phyloP scores from a whole-genome alignment of 53 echinoderm and acorn worm genomes.

The Holothuria leucospilota region DNA sequence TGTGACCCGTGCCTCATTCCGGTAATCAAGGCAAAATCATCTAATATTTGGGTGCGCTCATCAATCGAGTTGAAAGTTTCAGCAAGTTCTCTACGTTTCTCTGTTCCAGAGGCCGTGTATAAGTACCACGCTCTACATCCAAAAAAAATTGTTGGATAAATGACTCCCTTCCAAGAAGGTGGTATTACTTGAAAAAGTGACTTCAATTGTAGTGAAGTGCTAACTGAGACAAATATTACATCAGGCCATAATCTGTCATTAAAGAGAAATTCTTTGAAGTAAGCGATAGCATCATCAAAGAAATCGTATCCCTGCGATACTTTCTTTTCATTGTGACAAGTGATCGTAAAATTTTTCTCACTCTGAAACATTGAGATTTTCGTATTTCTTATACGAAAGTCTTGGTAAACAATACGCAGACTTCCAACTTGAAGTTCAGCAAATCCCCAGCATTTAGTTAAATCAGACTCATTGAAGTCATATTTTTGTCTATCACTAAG shows the following conservation, averaged over 20 bases:
- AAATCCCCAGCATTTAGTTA: constrained; percentile 27
- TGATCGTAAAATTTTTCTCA: background rate
- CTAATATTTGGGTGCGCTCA: constrained; percentile 8
- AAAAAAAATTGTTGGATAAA: background rate
- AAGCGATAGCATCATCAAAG: background rate
- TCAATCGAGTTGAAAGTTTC: background rate
- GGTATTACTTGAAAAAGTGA: constrained; percentile 4
- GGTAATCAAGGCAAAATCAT: background rate
- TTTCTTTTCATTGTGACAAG: constrained; percentile 33
- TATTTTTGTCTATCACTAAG: background rate
- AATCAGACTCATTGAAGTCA: background rate
- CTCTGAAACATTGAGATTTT: background rate
- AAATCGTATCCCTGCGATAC: background rate
- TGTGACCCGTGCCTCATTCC: constrained; percentile 16
- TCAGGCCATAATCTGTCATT: background rate
- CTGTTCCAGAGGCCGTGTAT: background rate
- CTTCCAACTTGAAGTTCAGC: constrained; percentile 22
- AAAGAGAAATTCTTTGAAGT: background rate
- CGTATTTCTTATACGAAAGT: constrained; percentile 5
- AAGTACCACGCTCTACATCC: background rate
- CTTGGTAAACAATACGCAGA: background rate
- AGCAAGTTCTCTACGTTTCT: background rate
- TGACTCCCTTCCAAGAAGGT: background rate
- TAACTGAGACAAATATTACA: background rate
- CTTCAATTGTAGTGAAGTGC: background rate